phyloP scores from a whole-genome alignment of 2,797 vertebrate species.

The Hoplostethus mediterraneus region DNA sequence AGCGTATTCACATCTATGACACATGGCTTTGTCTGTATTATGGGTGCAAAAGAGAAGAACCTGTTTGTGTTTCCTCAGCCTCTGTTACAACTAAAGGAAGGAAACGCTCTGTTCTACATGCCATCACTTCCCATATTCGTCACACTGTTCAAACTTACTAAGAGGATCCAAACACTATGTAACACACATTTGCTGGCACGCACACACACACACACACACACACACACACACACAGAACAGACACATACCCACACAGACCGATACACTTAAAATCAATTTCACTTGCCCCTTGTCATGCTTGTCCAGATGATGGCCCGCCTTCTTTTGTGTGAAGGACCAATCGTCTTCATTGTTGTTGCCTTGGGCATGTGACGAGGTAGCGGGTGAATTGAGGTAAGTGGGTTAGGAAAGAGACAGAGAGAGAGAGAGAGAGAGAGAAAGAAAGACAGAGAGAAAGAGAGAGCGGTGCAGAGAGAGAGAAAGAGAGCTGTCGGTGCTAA shows the following conservation, averaged over 20 bases:
- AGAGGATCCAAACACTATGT: conserved; percentile 46
- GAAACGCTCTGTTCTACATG: conserved; percentile 60
- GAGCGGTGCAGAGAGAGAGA: conserved; percentile 21
- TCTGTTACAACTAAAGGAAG: conserved; percentile 67
- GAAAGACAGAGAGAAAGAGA: conserved; percentile 23
- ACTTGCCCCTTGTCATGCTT: conserved; percentile 72
- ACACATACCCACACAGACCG: conserved; percentile 38
- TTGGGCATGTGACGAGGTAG: conserved; percentile 59
- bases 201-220: background rate
- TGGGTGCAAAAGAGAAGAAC: conserved; percentile 43
- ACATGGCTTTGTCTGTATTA: conserved; percentile 58
- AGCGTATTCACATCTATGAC: conserved; percentile 40
- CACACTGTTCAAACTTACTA: conserved; percentile 53
- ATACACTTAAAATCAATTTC: conserved; percentile 74
- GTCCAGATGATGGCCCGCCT: conserved; percentile 64
- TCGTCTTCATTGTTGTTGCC: conserved; percentile 73
- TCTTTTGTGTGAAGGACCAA: conserved; percentile 65
- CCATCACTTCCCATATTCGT: conserved; percentile 63
- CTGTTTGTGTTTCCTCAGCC: conserved; percentile 63
- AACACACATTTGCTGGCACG: conserved; percentile 27
- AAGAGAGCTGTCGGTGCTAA: conserved; percentile 44
- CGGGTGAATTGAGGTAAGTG: conserved; percentile 71
- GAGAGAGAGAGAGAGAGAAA: conserved; percentile 9
- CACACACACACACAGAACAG: too few species aligned
- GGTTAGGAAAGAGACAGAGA: conserved; percentile 35